A percentile compares a stretch with the other conserved stretches of the same genome.
phyloP scores from a whole-genome alignment of 2,113 vertebrate genomes.

The Drymodes brunneopygia region DNA sequence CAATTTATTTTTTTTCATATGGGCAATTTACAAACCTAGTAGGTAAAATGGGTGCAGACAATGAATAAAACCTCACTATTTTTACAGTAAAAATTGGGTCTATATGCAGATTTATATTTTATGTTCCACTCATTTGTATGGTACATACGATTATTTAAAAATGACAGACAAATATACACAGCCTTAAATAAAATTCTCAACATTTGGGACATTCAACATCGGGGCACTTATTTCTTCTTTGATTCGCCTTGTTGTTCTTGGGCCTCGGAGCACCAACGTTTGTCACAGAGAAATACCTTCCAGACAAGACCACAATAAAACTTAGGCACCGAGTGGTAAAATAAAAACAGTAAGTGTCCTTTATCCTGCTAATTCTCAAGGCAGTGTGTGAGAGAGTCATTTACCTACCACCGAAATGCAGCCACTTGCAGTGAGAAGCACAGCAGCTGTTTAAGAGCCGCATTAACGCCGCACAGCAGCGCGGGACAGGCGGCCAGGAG shows the following conservation, averaged over 20 bases:
- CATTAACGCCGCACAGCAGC: conserved; percentile 29
- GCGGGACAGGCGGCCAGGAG: conserved; percentile 15
- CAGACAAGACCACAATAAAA: neutral
- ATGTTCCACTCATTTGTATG: neutral
- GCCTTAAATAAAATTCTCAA: neutral
- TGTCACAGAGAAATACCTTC: neutral
- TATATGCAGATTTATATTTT: neutral
- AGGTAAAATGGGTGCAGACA: neutral
- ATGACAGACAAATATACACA: neutral
- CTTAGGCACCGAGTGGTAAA: neutral
- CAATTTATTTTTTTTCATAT: neutral
- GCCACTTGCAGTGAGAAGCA: conserved; percentile 16
- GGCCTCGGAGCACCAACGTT: neutral
- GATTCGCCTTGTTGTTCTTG: neutral
- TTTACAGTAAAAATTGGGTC: neutral
- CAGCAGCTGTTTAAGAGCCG: conserved; percentile 55
- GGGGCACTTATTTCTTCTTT: neutral
- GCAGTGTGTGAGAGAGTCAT: neutral
- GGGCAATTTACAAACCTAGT: neutral
- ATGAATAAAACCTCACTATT: neutral
- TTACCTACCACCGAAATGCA: conserved; percentile 11
- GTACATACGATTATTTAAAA: neutral
- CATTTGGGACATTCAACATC: neutral
- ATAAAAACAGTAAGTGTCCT: neutral
- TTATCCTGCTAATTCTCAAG: neutral